phyloP scores from a whole-genome alignment of 2,888 invertebrate species.

The Stomorhina lunata region DNA sequence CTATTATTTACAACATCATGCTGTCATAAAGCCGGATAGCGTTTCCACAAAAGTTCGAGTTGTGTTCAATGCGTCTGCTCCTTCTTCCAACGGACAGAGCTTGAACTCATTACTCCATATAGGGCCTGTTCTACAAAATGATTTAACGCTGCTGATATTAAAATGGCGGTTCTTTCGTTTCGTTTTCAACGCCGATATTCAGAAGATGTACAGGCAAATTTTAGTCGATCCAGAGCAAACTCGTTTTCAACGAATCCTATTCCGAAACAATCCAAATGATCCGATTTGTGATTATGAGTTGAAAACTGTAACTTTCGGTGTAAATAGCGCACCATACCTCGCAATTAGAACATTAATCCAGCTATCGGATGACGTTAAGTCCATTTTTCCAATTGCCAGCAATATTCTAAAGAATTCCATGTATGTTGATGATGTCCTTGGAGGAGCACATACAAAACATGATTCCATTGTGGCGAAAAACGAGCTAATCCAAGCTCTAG shows the following conservation, averaged over 20 bases:
- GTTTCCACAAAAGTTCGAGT: slow-evolving; percentile 54
- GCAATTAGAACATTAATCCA: slow-evolving; percentile 54
- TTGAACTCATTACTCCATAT: slow-evolving; percentile 41
- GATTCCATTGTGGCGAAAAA: slow-evolving; percentile 10
- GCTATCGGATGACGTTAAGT: slow-evolving; percentile 30
- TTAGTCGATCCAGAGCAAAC: slow-evolving; percentile 16
- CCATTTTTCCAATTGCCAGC: no score
- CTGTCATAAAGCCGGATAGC: slow-evolving; percentile 41
- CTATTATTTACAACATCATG: slow-evolving; percentile 59
- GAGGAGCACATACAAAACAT: slow-evolving; percentile 28
- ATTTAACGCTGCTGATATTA: slow-evolving; percentile 36
- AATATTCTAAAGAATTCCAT: slow-evolving; percentile 30
- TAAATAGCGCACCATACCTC: slow-evolving; percentile 59
- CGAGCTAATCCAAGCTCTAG: slow-evolving; percentile 7
- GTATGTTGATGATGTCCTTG: slow-evolving; percentile 60
- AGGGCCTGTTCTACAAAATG: slow-evolving; percentile 48
- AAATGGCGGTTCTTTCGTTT: slow-evolving; percentile 33
- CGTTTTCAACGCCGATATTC: slow-evolving; percentile 51
- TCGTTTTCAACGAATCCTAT: no score
- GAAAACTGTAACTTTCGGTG: slow-evolving; percentile 56
- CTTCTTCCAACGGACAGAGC: slow-evolving; percentile 30
- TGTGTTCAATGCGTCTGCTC: slow-evolving; percentile 59
- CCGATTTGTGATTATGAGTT: slow-evolving; percentile 27
- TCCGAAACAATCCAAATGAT: not conserved
- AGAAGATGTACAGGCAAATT: slow-evolving; percentile 58